Conservation (phyloP, 2,113 vertebrate genomes). For the Pelecanoides urinatrix region DNA sequence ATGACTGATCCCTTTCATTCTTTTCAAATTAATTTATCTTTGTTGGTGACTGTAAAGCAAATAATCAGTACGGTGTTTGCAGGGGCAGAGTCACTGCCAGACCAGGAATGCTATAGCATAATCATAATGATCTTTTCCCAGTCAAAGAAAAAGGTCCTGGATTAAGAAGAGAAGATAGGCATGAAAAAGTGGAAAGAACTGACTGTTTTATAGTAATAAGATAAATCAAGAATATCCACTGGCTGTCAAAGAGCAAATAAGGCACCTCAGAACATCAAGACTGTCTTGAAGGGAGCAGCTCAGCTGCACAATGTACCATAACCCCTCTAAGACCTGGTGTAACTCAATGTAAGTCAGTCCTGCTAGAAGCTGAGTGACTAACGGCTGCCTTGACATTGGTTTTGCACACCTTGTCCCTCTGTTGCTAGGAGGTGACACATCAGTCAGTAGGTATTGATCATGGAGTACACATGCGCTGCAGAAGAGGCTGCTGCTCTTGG, state of each 20-base stretch:
- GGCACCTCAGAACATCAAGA: background rate
- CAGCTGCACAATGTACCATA: background rate
- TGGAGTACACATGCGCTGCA: rapidly evolving
- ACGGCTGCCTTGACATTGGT: background rate
- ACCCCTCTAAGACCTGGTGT: background rate
- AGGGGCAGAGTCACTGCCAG: background rate
- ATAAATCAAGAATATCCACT: background rate
- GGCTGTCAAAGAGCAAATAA: background rate
- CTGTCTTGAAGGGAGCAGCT: background rate
- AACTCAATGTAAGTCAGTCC: background rate
- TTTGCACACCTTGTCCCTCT: background rate
- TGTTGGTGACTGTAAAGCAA: background rate
- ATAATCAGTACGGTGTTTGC: background rate
- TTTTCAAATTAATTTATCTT: background rate
- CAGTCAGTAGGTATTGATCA: background rate
- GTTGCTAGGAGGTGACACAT: background rate
- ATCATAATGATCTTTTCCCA: background rate
- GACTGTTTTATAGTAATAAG: background rate
- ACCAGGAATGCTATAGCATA: background rate
- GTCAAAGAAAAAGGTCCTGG: background rate
- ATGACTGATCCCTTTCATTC: background rate
- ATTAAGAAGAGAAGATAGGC: background rate
- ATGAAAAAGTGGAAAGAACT: background rate
- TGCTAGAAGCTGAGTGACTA: background rate
- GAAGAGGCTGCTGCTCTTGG: background rate